Percentiles rank a stretch among this genome's conserved stretches.
Evolutionary conservation across 1,140 invertebrate genomes (phyloP).

Genomic region (Zaprionus vittiger): DNA sequence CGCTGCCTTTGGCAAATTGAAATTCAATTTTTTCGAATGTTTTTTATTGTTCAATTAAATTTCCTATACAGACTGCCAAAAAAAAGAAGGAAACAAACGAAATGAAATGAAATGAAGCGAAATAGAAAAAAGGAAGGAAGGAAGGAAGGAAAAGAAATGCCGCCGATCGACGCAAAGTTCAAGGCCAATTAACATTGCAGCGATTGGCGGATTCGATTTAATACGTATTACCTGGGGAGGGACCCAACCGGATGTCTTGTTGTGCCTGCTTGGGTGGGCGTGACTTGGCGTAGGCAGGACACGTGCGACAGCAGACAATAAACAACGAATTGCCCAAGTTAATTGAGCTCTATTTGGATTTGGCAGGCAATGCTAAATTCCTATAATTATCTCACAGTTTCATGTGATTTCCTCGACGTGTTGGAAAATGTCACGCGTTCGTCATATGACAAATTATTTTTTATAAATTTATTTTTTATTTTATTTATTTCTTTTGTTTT

Average conservation of each 20-base stretch:
- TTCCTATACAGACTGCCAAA: conserved; percentile 70
- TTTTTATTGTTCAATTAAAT: conserved; percentile 58
- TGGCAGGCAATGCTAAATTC: background rate
- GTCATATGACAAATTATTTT: conserved; percentile 34
- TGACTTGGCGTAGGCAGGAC: conserved; percentile 3
- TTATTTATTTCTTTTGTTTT: background rate
- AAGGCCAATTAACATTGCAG: conserved; percentile 66
- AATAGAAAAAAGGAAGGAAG: conserved; percentile 9
- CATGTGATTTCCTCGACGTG: conserved; percentile 5
- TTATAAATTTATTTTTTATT: background rate
- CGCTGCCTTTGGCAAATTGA: conserved; percentile 46
- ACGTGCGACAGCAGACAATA: conserved; percentile 11
- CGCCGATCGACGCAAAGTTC: conserved; percentile 50
- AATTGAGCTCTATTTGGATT: background rate
- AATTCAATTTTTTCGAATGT: conserved; percentile 30
- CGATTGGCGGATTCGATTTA: conserved; percentile 62
- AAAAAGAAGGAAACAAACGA: conserved; percentile 34
- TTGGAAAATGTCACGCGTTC: conserved; percentile 28
- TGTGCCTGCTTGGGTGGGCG: conserved; percentile 8
- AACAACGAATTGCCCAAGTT: conserved; percentile 6
- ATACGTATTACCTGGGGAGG: conserved; percentile 19
- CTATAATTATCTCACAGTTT: background rate
- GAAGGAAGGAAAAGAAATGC: conserved; percentile 32
- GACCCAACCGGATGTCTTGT: background rate
- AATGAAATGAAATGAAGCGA: conserved; percentile 29